Evolutionary conservation across 2,888 invertebrate species (phyloP), one percentile per base, ranked within the genome.

Genomic region (Hipparchia sbordonii): DNA sequence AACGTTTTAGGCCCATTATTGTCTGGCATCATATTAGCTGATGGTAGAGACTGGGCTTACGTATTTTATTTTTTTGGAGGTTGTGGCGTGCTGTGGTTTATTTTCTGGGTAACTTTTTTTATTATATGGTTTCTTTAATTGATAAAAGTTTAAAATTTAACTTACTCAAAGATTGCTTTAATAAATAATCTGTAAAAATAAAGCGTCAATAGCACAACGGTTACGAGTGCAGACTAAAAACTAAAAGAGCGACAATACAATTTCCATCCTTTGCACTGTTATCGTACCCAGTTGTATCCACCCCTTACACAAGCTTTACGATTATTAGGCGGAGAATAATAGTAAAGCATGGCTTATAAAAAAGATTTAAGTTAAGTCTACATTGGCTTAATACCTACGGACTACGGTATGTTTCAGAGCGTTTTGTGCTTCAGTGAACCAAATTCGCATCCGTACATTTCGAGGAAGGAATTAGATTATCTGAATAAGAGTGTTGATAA

Each of bases 1-100:
- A 88, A 88, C 54, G 85, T 90, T 9, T 80, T 87, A 9, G 89
- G 89, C 0, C 87, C 86, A 51, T 79, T 83, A 23, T 76, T 88
- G 45, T 86, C 87, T 4, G 89, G 90, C 1, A 71, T 85, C 2
- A 77, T 91, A 13, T 81, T 90, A 68, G 79, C 82, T 10, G 78
- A 81, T 52, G 82, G 89, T 0, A 74, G 80, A 71, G 86, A 87
- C 61, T 93, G 93, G 93, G 87, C 87, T 0, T 82, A 85, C 52
- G 90, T 93, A 0, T 94, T 93, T 77, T 94, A 93, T 76, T 80
- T 91, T 54, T 92, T 92, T 79, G 92, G 92, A 33, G 78, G 77
- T 0, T 77, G 88, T n/a, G 90, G 89, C 23, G 74, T 90, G 2
- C 7, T 89, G 8, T 92, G 90, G 90, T 90, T 86, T 76, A 68